A percentile compares a stretch with the other conserved stretches of the same genome.
phyloP scores from a whole-genome alignment of 2,797 vertebrate species.

The Bovichtus variegatus region DNA sequence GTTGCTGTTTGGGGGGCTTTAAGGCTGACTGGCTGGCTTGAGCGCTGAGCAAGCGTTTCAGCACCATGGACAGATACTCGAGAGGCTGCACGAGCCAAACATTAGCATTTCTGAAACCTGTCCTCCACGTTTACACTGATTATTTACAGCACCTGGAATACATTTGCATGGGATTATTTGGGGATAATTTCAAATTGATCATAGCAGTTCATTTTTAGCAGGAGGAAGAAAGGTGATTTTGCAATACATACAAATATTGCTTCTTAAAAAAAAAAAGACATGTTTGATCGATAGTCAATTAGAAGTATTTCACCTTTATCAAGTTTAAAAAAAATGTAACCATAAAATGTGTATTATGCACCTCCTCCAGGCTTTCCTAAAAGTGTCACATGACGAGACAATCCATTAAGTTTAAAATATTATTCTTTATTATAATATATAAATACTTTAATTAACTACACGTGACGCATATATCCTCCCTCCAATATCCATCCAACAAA shows the following conservation, averaged over 20 bases:
- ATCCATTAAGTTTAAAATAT: not conserved
- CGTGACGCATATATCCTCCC: not conserved
- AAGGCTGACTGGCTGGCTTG: constrained; percentile 43
- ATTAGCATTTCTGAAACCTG: constrained; percentile 68
- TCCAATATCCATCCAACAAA: constrained; percentile 25
- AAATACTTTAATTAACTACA: constrained; percentile 16
- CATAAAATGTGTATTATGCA: not conserved
- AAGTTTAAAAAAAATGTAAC: not conserved
- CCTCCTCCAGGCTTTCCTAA: not conserved
- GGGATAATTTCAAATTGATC: constrained; percentile 15
- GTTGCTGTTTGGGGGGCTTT: constrained; percentile 51
- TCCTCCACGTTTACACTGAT: constrained; percentile 59
- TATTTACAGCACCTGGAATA: constrained; percentile 66
- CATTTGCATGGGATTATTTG: constrained; percentile 61
- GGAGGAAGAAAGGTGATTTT: not conserved
- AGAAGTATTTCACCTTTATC: not conserved
- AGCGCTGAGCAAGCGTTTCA: constrained; percentile 78
- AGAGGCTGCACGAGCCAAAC: constrained; percentile 40
- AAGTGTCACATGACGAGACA: not conserved
- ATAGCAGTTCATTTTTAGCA: not conserved
- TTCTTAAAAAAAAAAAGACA: not conserved
- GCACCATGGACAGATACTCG: constrained; percentile 88
- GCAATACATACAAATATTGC: not conserved
- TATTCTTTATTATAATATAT: not conserved
- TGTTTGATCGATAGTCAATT: not conserved